Conservation (phyloP, 2,888 invertebrate species). For the Drosophila neotestacea region DNA sequence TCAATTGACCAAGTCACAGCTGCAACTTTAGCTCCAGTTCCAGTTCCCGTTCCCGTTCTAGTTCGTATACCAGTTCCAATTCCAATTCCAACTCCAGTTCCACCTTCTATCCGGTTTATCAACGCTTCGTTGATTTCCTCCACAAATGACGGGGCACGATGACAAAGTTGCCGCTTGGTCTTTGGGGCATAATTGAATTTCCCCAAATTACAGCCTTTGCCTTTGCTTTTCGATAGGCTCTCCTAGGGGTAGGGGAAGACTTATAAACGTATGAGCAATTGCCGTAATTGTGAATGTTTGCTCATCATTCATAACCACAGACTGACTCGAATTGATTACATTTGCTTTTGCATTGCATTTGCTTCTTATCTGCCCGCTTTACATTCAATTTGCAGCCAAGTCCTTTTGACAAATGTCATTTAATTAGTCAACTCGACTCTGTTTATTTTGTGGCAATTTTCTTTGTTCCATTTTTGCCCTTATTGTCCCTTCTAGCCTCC, state of each 20-base stretch:
- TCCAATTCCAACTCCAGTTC: conserved; percentile 9
- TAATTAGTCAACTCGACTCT: conserved; percentile 64
- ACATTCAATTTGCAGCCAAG: conserved; percentile 67
- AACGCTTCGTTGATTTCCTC: conserved; percentile 62
- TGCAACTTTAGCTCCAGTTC: conserved; percentile 11
- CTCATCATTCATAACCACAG: conserved; percentile 72
- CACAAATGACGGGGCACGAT: conserved; percentile 57
- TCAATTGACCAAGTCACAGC: conserved; percentile 44
- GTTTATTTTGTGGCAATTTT: conserved; percentile 53
- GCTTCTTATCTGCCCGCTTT: conserved; percentile 62
- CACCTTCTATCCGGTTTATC: conserved; percentile 46
- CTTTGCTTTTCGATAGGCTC: not conserved
- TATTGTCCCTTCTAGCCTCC: not conserved
- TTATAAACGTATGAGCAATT: conserved; percentile 60
- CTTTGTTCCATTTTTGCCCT: conserved; percentile 30
- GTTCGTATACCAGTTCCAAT: not conserved
- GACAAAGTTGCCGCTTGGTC: conserved; percentile 61
- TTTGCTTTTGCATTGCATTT: conserved; percentile 39
- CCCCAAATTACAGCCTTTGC: conserved; percentile 45
- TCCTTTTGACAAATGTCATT: conserved; percentile 65
- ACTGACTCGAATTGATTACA: conserved; percentile 56
- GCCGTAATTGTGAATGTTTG: conserved; percentile 75
- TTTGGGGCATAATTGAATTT: conserved; percentile 71
- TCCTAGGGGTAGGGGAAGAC: conserved; percentile 4
- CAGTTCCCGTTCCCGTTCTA: not conserved